phyloP scores from a whole-genome alignment of 2,113 vertebrate species.

The Spilogale gracilis region DNA sequence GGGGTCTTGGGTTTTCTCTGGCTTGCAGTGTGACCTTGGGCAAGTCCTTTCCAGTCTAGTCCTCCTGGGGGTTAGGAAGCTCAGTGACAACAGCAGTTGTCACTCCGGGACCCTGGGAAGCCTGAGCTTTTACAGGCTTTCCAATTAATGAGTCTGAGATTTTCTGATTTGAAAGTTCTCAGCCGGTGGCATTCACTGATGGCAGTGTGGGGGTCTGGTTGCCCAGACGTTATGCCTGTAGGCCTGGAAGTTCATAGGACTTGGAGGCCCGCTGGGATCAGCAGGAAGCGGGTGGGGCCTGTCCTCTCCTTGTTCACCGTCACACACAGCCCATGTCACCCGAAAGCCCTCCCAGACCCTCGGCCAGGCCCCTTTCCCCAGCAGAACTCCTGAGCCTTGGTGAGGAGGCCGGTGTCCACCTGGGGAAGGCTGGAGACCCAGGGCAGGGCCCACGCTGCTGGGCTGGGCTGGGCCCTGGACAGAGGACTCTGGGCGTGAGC shows the following conservation, averaged over 20 bases:
- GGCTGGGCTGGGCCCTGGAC: not conserved
- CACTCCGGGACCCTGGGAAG: not conserved
- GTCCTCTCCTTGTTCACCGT: accelerated
- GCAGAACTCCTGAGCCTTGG: not conserved
- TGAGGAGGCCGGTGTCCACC: not conserved
- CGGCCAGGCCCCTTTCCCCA: not conserved
- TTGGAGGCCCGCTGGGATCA: not conserved
- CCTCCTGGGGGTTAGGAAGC: not conserved
- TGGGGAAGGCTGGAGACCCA: not conserved
- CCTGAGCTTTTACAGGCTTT: not conserved
- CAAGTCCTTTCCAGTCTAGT: not conserved
- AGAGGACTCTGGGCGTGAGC: not conserved
- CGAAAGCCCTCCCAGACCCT: not conserved
- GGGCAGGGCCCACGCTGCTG: not conserved
- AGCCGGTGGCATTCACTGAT: not conserved
- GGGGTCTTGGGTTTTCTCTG: not conserved
- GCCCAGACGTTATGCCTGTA: not conserved
- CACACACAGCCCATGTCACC: not conserved
- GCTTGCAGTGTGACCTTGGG: not conserved
- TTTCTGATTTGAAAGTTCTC: not conserved
- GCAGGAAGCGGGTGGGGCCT: not conserved
- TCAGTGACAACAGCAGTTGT: not conserved
- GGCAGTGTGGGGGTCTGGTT: accelerated
- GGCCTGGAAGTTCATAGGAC: not conserved
- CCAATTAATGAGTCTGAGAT: not conserved